Conservation (phyloP, 2,888 invertebrate genomes). For the Temnothorax rugatulus region DNA sequence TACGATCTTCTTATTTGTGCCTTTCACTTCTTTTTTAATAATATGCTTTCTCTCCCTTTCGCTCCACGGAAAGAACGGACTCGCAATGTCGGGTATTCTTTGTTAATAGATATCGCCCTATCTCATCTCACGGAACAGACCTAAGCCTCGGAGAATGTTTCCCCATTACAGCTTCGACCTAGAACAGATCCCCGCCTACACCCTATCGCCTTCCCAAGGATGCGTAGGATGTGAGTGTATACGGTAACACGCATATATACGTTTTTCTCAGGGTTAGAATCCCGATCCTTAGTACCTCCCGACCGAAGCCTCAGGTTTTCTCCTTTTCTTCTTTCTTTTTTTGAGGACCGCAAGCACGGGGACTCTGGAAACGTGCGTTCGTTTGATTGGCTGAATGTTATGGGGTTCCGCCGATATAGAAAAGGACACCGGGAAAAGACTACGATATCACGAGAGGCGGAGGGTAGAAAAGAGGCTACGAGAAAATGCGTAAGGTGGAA, state of each 20-base stretch:
- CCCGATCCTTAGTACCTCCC: conserved; percentile 66
- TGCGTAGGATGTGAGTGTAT: conserved; percentile 42
- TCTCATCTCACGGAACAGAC: conserved; percentile 61
- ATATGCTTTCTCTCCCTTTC: not conserved
- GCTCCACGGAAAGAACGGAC: not conserved
- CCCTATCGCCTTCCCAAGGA: conserved; percentile 37
- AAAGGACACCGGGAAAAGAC: conserved; percentile 55
- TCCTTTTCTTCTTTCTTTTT: conserved; percentile 57
- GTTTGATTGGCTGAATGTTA: conserved; percentile 83
- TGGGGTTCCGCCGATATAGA: conserved; percentile 78
- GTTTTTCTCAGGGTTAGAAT: conserved; percentile 64
- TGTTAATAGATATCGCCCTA: conserved; percentile 68
- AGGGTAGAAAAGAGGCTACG: conserved; percentile 41
- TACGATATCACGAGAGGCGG: conserved; percentile 63
- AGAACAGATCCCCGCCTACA: conserved; percentile 31
- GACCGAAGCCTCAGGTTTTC: conserved; percentile 64
- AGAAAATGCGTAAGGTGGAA: conserved; percentile 49
- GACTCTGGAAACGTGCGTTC: conserved; percentile 68
- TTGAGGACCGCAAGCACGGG: conserved; percentile 63
- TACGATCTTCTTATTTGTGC: not conserved
- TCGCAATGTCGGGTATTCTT: conserved; percentile 7
- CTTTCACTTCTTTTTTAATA: not conserved
- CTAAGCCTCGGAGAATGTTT: conserved; percentile 63
- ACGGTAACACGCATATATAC: conserved; percentile 36
- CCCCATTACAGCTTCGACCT: conserved; percentile 64